phyloP scores from a whole-genome alignment of 2,113 vertebrate species.

The Malurus melanocephalus region DNA sequence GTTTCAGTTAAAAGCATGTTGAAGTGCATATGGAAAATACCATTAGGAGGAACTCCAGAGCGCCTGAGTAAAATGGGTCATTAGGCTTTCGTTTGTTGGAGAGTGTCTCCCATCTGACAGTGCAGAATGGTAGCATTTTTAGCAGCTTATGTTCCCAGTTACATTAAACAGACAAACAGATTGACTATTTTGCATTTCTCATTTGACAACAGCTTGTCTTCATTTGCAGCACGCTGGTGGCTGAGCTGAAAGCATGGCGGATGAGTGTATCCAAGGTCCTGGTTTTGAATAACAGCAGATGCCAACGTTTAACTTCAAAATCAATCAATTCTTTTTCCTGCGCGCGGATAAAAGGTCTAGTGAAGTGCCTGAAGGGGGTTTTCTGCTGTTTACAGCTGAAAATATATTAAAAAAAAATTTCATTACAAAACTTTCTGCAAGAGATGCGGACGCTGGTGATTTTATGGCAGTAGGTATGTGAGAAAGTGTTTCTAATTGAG shows the following conservation, averaged over 20 bases:
- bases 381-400: constrained; percentile 75
- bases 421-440: constrained; percentile 67
- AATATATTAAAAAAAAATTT: constrained; percentile 54
- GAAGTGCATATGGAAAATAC: constrained; percentile 90
- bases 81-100: constrained; percentile 96
- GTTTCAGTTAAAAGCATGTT: constrained; percentile 86
- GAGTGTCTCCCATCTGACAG: constrained; percentile 94
- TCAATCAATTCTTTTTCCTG: constrained; percentile 84
- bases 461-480: constrained; percentile 1
- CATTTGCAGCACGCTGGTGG: constrained; percentile 82
- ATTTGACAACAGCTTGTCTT: constrained; percentile 89
- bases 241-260: constrained; percentile 71
- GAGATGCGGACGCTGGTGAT: neutral
- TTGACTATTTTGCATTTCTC: constrained; percentile 92
- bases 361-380: constrained; percentile 72
- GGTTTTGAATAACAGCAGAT: constrained; percentile 87
- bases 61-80: constrained; percentile 94
- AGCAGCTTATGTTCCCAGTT: constrained; percentile 90
- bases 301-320: constrained; percentile 83
- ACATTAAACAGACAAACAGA: constrained; percentile 97
- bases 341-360: constrained; percentile 78
- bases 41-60: constrained; percentile 88
- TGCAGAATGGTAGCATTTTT: constrained; percentile 83
- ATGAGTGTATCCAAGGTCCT: constrained; percentile 74
- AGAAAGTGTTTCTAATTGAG: neutral